Base-by-base conservation (phyloP, 2,888 invertebrate genomes). In the Encarsia formosa region DNA sequence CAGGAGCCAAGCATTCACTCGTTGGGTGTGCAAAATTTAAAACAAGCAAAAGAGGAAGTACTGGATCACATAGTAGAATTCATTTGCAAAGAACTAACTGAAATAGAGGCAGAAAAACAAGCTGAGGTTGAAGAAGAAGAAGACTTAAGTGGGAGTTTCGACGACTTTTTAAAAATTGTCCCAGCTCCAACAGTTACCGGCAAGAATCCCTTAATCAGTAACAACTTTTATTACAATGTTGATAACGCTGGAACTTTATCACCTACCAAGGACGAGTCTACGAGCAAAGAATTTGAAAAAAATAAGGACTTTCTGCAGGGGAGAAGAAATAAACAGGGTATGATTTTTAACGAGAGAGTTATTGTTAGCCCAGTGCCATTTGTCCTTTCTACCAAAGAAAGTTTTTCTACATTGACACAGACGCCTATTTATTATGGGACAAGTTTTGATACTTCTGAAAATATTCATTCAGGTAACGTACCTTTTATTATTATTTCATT, bases 351-450 rank as follows among this genome's bases (percentile, higher is more conserved):
- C 26, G 69, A 73, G 52, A 71, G 65, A 51, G 65, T 72, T 49
- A 66, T 73, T 8, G 73, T 73, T 22, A 72, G 70, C 47, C 70
- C 73, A 26, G 70, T 71, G 43, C 73, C 73, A 43, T 73, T 66
- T 55, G 59, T 65, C 18, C 59, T 68, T 19, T 67, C 68, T 5
- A 70, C 69, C 2, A 64, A 65, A 31, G 69, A 73, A 61, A 73
- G 73, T 52, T 73, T 73, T 46, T 66, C 66, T n/a, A 73, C 73
- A 8, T 58, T 73, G 48, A 65, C 64, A 57, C 69, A 64, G 9
- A 67, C 67, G n/a, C 70, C 73, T 2, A 67, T 73, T 42, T 65
- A 64, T 40, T 66, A 66, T 39, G 61, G n/a, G n/a, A n/a, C n/a
- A n/a, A n/a, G n/a, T n/a, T n/a, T n/a, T n/a, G 66, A 49, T 62